Evolutionary conservation across 2,797 vertebrate species (phyloP).

Genomic region (Iguana delicatissima): DNA sequence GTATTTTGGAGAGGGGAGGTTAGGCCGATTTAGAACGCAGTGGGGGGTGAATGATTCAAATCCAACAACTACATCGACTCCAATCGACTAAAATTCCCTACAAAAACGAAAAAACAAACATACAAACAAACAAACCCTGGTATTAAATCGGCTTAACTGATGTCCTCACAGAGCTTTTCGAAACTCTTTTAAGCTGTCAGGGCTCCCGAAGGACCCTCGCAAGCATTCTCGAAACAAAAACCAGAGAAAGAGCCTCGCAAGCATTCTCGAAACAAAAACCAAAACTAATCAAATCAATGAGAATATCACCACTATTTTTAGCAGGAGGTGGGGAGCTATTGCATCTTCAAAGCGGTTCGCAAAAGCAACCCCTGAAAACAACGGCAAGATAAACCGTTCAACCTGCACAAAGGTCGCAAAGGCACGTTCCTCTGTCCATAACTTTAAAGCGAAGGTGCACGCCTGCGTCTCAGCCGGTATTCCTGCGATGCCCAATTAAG

Average conservation of each 20-base stretch:
- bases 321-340: neutral
- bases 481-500: neutral
- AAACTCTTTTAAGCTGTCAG: conserved; percentile 53
- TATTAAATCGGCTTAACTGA: neutral
- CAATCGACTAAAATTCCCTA: neutral
- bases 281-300: neutral
- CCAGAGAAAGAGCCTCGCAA: conserved; percentile 35
- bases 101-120: neutral
- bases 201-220: conserved; percentile 39
- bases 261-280: conserved; percentile 39
- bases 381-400: conserved; percentile 19
- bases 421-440: neutral
- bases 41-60: neutral
- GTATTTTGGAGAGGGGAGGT: neutral
- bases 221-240: conserved; percentile 44
- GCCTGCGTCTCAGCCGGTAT: neutral
- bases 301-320: neutral
- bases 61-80: neutral
- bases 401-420: neutral
- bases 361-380: conserved; percentile 42
- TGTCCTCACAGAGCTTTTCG: neutral
- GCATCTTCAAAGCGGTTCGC: conserved; percentile 10
- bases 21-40: neutral
- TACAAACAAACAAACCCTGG: neutral
- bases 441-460: neutral